Evolutionary conservation across 2,888 invertebrate species (phyloP), one percentile per base, ranked within the genome.

Genomic region (Rotaria magnacalcarata): DNA sequence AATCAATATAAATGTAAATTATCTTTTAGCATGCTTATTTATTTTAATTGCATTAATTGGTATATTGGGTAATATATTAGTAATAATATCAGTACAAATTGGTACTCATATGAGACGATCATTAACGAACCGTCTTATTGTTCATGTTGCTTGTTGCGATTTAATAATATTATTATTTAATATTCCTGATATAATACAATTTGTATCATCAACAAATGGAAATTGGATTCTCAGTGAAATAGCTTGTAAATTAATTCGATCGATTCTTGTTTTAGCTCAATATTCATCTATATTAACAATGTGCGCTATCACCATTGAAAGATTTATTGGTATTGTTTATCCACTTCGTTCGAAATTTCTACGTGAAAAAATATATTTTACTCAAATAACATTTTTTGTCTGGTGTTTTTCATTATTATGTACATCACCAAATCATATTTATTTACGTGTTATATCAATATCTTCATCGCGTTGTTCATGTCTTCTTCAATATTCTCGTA

Each of bases 141-240:
- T 80, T 80, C 80, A 80, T 47, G 80, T 80, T 24, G 80, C 80
- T 11, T 80, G 80, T n/a, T 80, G 80, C 47, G 80, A 80, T 80
- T 80, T 80, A n/a, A 47, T 80, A 3, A 80, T 80, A 41, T 47
- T 80, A 47, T 47, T 80, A 80, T 80, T 80, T 41, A 80, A 80
- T 80, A 43, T 80, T 47, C 80, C 80, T n/a, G 80, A 80, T 80
- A 24, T 80, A 11, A 80, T 80, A 19, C 80, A 80, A 47, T 80
- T 80, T 47, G 80, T 80, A 19, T 80, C 80, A 80, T 80, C 80
- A 47, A 80, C 24, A 47, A 80, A 47, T 47, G 80, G 80, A 80
- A 80, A 80, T 80, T 80, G 80, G 80, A 4, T 80, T 24, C 34
- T 80, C 11, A 80, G 11, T 80, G 47, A 47, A 47, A 11, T 47